Percentiles rank a stretch among this genome's conserved stretches.
Conservation (phyloP, 2,888 invertebrate species). For the Ectobius pallidus region DNA sequence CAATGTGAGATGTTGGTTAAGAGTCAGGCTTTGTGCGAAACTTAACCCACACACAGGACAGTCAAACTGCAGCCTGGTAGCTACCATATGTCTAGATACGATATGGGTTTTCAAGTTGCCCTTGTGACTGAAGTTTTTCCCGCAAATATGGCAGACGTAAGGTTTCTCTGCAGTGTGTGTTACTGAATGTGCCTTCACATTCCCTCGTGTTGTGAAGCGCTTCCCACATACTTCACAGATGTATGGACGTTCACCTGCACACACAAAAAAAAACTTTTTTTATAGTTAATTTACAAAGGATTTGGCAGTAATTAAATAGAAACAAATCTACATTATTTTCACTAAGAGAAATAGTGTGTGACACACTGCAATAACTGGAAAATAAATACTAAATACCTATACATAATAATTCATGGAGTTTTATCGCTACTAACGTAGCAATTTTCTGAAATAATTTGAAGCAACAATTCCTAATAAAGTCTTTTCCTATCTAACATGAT, state of each 20-base stretch:
- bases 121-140: constrained; percentile 28
- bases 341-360: too few relatives aligned
- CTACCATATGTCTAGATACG: constrained; percentile 12
- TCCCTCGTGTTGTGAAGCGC: constrained; percentile 16
- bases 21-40: constrained; percentile 3
- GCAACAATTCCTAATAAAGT: too few relatives aligned
- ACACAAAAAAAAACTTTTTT: not conserved
- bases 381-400: too few relatives aligned
- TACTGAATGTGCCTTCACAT: constrained; percentile 28
- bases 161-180: constrained; percentile 26
- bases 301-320: too few relatives aligned
- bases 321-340: too few relatives aligned
- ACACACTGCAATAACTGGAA: too few relatives aligned
- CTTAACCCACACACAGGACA: constrained; percentile 16
- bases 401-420: too few relatives aligned
- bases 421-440: too few relatives aligned
- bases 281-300: too few relatives aligned
- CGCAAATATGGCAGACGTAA: constrained; percentile 11
- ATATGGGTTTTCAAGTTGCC: constrained; percentile 24
- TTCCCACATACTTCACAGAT: constrained; percentile 26
- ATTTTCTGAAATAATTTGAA: too few relatives aligned
- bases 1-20: not conserved
- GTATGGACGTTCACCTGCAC: constrained; percentile 22
- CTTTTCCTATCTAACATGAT: too few relatives aligned
- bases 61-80: constrained; percentile 4